These are phyloP conservation scores for Campoplex capitator DNA, from an alignment of 2,888 invertebrate species.

Conservation along the genomic window DNA sequence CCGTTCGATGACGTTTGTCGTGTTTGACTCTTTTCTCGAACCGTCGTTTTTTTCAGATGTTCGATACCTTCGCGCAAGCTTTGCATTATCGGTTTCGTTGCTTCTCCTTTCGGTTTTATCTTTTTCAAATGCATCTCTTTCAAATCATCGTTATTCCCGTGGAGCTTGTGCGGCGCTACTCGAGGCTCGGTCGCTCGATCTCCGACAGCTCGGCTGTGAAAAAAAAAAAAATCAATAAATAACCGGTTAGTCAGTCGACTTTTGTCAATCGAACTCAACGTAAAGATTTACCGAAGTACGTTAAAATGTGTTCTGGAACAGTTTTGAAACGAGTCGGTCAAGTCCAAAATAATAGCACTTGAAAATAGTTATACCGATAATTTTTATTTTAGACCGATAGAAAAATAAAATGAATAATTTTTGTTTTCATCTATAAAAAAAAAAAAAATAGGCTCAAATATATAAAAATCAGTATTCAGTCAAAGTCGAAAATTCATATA, in stretches of 20 bases:
- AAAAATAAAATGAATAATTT: too few relatives aligned
- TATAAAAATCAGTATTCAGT: too few relatives aligned
- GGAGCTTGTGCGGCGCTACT: slow-evolving; percentile 81
- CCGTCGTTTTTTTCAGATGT: slow-evolving; percentile 79
- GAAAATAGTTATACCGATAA: too few relatives aligned
- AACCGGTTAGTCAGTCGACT: not conserved
- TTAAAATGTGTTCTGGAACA: too few relatives aligned
- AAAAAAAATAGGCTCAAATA: too few relatives aligned
- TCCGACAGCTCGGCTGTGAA: slow-evolving; percentile 81
- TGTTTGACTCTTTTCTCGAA: slow-evolving; percentile 76
- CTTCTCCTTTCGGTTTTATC: slow-evolving; percentile 81
- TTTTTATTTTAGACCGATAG: too few relatives aligned
- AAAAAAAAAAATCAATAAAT: slow-evolving; percentile 5
- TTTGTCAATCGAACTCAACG: too few relatives aligned
- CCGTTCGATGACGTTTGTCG: slow-evolving; percentile 77
- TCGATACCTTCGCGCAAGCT: slow-evolving; percentile 82
- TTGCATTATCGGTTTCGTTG: slow-evolving; percentile 81
- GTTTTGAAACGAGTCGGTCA: too few relatives aligned
- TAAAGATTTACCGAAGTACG: too few relatives aligned
- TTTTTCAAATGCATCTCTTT: slow-evolving; percentile 83
- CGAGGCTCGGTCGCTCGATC: slow-evolving; percentile 83
- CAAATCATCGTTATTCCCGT: slow-evolving; percentile 76
- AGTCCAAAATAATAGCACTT: too few relatives aligned
- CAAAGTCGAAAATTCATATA: too few relatives aligned
- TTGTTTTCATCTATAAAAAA: too few relatives aligned